A percentile compares a stretch with the other conserved stretches of the same genome.
These are phyloP conservation scores for Habropoda laboriosa DNA, from an alignment of 1,140 invertebrate species.

Conservation along the genomic window DNA sequence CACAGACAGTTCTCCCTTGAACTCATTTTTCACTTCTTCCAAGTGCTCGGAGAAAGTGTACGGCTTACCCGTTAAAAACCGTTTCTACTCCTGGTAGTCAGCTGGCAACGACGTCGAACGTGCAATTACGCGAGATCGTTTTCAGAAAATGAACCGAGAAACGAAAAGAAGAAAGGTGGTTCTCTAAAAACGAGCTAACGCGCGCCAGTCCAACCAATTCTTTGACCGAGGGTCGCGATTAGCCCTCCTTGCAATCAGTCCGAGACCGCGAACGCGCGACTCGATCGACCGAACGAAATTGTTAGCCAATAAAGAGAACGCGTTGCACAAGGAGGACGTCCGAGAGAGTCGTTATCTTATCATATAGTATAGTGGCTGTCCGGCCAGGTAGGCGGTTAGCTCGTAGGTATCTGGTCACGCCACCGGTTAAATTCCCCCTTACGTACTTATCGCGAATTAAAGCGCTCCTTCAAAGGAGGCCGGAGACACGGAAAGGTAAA, in stretches of 20 bases:
- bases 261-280: not conserved
- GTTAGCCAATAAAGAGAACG: conserved; percentile 61
- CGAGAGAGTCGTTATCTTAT: conserved; percentile 63
- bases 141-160: no score
- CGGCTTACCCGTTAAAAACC: conserved; percentile 11
- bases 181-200: no score
- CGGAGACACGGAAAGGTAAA: conserved; percentile 65
- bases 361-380: conserved; percentile 53
- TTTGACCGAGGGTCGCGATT: no score
- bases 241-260: not conserved
- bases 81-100: no score
- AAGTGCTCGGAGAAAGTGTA: no score
- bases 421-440: conserved; percentile 50
- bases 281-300: conserved; percentile 56
- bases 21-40: no score
- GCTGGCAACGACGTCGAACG: no score
- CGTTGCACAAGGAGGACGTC: conserved; percentile 33
- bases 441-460: conserved; percentile 59
- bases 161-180: no score
- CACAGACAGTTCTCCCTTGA: not conserved
- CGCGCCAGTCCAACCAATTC: no score
- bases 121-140: no score
- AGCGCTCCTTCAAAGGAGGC: conserved; percentile 45
- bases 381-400: conserved; percentile 49
- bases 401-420: conserved; percentile 70